Percentiles rank a stretch among this genome's conserved stretches.
phyloP scores from a whole-genome alignment of 2,113 vertebrate species.

The Oryzias celebensis region DNA sequence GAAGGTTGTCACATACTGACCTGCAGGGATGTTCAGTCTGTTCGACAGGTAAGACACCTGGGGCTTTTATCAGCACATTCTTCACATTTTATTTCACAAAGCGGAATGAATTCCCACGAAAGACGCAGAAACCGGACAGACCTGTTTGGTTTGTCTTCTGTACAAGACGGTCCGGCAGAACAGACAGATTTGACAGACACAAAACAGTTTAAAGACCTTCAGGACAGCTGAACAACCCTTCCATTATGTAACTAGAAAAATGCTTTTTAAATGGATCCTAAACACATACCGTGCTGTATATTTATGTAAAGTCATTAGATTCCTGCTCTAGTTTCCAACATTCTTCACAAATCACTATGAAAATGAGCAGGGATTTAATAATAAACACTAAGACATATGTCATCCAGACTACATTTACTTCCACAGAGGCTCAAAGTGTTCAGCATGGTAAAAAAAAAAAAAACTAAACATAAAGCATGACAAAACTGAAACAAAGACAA shows the following conservation, averaged over 20 bases:
- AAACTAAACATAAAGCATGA: no score
- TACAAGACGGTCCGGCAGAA: slow-evolving; percentile 25
- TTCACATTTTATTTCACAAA: slow-evolving; percentile 45
- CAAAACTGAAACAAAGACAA: no score
- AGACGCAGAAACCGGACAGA: slow-evolving; percentile 57
- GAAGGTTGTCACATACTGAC: neutral
- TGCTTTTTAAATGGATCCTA: neutral
- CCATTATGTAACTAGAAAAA: slow-evolving; percentile 1
- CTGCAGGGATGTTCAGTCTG: neutral
- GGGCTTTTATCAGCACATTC: slow-evolving; percentile 48
- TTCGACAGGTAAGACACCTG: slow-evolving; percentile 7
- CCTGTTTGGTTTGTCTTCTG: slow-evolving; percentile 50
- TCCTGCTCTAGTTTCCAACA: no score
- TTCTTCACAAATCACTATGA: no score
- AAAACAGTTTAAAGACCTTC: neutral
- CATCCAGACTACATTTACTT: no score
- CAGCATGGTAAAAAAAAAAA: no score
- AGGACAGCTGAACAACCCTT: slow-evolving; percentile 5
- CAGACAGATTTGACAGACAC: slow-evolving; percentile 19
- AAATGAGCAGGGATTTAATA: no score
- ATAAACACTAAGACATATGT: no score
- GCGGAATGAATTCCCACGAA: slow-evolving; percentile 18
- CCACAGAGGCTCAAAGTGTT: no score
- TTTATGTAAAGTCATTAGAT: no score
- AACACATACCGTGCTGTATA: no score